phyloP scores from a whole-genome alignment of 2,113 vertebrate species.

The Oncorhynchus kisutch region DNA sequence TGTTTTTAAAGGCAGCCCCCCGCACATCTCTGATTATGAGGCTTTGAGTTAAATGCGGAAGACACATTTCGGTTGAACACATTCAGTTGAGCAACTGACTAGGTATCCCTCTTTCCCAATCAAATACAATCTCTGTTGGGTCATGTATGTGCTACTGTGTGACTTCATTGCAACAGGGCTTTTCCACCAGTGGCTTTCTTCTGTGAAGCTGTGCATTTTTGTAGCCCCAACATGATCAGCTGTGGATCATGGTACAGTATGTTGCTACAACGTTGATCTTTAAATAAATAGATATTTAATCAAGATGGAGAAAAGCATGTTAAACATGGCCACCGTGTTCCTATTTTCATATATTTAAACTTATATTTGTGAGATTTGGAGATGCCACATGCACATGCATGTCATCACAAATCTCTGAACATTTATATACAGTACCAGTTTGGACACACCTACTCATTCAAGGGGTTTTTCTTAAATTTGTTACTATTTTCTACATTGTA shows the following conservation, averaged over 20 bases:
- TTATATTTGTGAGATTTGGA: not conserved
- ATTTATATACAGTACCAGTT: no score
- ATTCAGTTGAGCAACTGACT: no score
- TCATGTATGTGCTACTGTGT: slow-evolving; percentile 21
- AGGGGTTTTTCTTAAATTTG: no score
- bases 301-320: slow-evolving; percentile 15
- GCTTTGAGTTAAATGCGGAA: no score
- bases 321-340: slow-evolving; percentile 26
- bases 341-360: slow-evolving; percentile 8
- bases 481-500: no score
- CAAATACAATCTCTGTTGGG: slow-evolving; percentile 21
- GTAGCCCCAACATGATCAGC: not conserved
- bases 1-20: no score
- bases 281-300: slow-evolving; percentile 13
- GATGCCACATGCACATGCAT: no score
- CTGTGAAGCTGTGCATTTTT: not conserved
- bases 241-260: not conserved
- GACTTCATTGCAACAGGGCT: slow-evolving; percentile 10
- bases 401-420: no score
- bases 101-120: not conserved
- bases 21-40: no score
- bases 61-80: no score
- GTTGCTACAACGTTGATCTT: not conserved
- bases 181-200: not conserved
- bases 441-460: no score